Evolutionary conservation across 2,113 vertebrate genomes (phyloP), one percentile per base, ranked within the genome.

Genomic region (Fregata magnificens): DNA sequence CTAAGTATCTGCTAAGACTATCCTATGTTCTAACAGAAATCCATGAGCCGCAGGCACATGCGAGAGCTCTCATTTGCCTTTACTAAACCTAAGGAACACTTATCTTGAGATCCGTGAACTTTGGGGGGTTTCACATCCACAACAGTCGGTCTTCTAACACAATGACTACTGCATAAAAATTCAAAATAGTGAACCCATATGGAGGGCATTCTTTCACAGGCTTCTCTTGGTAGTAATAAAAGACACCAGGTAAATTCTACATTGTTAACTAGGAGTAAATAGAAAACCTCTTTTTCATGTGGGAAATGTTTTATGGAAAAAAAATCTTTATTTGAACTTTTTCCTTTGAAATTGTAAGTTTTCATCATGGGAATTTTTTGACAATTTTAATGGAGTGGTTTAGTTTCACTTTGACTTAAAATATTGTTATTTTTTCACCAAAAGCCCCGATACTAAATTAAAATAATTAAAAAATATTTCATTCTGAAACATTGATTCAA

Each of bases 111-210:
- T 8, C 11, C 16, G 13, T n/a, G 10, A 63, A 72, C 61, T 34
- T 63, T 6, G 29, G 42, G 42, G 19, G 10, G 6, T 66, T 81
- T 81, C 76, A 88, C 28, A 53, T 14, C 31, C n/a, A n/a, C 1
- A 0, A 26, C 14, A 45, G 8, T 31, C 1, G 0, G 7, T 76
- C 49, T 49, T 89, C 78, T 26, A 69, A 52, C 28, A 40, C 1
- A 3, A 56, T 0, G 0, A 42, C 16, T 26, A 24, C 7, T 31
- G 50, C 59, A 83, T 45, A n/a, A 70, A 90, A 89, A 55, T 13
- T 49, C 26, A 67, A 70, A 91, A 44, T 6, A 76, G 24, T 6
- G 26, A 86, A 36, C 31, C 21, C 13, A 25, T 31, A 71, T 36
- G 55, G 45, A 65, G 18, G 16, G 11, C 44, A 63, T 56, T 59